A percentile compares a stretch with the other conserved stretches of the same genome.
phyloP scores from a whole-genome alignment of 2,113 vertebrate genomes.

The Conger conger region DNA sequence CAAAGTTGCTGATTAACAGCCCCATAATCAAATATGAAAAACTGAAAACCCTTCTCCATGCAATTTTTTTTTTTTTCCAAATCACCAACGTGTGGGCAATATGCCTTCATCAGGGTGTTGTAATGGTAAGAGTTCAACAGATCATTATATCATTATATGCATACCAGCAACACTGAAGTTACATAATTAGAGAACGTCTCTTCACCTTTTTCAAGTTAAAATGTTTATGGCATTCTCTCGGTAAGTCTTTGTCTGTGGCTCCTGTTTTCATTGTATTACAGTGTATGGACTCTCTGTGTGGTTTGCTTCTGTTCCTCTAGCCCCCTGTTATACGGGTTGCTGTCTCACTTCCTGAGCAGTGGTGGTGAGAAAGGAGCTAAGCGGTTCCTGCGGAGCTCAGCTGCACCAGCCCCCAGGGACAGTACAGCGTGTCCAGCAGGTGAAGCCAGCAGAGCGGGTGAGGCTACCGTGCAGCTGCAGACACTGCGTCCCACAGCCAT shows the following conservation, averaged over 20 bases:
- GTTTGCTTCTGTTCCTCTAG: slow-evolving; percentile 58
- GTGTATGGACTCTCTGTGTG: background rate
- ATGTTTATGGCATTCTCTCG: too few species aligned
- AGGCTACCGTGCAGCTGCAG: slow-evolving; percentile 21
- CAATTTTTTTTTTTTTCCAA: too few species aligned
- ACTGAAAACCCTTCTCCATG: too few species aligned
- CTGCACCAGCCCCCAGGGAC: slow-evolving; percentile 49
- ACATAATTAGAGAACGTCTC: background rate
- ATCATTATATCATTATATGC: too few species aligned
- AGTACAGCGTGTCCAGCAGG: slow-evolving; percentile 36
- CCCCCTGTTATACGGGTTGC: slow-evolving; percentile 87
- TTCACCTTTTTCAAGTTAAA: too few species aligned
- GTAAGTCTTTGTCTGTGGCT: background rate
- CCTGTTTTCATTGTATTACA: background rate
- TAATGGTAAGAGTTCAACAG: too few species aligned
- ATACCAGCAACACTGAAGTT: background rate
- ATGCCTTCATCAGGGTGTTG: too few species aligned
- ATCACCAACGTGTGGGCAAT: too few species aligned
- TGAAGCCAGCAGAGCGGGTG: slow-evolving; percentile 57
- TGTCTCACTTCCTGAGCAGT: slow-evolving; percentile 79
- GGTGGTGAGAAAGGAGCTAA: slow-evolving; percentile 60
- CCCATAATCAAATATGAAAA: too few species aligned
- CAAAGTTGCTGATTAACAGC: too few species aligned
- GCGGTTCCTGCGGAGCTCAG: slow-evolving; percentile 58
- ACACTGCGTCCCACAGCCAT: background rate